Evolutionary conservation across 1,140 invertebrate species (phyloP), one percentile per base, ranked within the genome.

Genomic region (Leguminivora glycinivorella): DNA sequence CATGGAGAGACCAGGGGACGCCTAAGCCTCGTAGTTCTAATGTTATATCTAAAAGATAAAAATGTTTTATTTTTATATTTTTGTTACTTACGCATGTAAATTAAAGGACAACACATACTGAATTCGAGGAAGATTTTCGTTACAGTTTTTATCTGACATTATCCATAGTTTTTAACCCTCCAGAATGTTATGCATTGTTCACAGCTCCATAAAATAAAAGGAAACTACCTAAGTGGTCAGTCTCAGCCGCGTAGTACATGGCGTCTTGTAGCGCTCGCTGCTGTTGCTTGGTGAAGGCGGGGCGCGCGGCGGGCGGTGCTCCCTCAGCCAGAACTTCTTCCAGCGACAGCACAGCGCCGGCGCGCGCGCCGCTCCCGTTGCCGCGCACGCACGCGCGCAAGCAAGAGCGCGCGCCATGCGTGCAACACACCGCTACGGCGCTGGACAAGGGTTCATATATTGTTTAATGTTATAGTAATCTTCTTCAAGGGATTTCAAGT

Each of bases 291-390:
- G 94, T 97, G 79, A 97, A 94, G 34, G 88, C 79, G 2, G 83
- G 91, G 70, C 92, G 82, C 75, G 90, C 80, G 78, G 77, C 92
- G 84, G 80, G 85, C 77, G 77, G 85, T 84, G 25, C 93, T 78
- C 96, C 96, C 91, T 98, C 97, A 0, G 97, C 97, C 31, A 98
- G 92, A 85, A 98, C 98, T 85, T 98, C 97, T 85, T 98, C 97
- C 60, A 98, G 92, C 0, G 96, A 97, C 12, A 98, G 92, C 17
- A 98, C 96, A 34, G 94, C 93, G 5, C 95, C 94, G 0, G 94
- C 92, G 70, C 85, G 91, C 12, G 97, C 95, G 81, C 97, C 96
- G 69, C 95, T 93, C 4, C 96, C 91, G 1, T 96, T 96, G 81
- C 97, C 96, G 0, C 96, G 95, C 22, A 98, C 89, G 1, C 97